Conservation (phyloP, 2,113 vertebrate species). For the Agelaius phoeniceus region DNA sequence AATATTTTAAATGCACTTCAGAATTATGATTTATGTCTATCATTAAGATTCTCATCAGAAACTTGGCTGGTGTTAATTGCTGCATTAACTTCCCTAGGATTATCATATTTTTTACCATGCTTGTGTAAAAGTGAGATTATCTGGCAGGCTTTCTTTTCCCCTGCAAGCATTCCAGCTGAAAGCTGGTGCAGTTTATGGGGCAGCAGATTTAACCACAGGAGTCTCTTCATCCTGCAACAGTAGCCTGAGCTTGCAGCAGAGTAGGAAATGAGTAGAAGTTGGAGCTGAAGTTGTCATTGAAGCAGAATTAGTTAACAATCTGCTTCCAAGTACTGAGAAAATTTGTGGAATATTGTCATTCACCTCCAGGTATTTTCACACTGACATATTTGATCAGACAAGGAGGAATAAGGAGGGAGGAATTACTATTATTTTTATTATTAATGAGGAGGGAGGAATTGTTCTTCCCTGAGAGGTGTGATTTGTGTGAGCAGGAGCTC, state of each 20-base stretch:
- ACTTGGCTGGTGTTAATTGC: neutral
- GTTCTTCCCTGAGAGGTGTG: rapidly evolving
- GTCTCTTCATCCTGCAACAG: neutral
- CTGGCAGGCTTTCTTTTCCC: neutral
- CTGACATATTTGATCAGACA: neutral
- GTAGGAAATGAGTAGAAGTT: neutral
- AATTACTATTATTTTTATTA: neutral
- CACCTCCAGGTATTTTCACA: neutral
- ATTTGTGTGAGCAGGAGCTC: neutral
- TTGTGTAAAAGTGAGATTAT: neutral
- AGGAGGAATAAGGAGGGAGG: neutral
- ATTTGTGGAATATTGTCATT: neutral
- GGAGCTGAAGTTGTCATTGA: neutral
- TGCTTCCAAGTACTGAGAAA: neutral
- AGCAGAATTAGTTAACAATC: neutral
- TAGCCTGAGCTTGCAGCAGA: neutral
- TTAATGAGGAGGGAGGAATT: neutral
- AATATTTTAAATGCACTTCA: neutral
- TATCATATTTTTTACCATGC: neutral
- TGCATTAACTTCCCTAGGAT: neutral
- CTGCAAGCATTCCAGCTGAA: neutral
- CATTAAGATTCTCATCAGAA: neutral
- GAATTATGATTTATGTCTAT: neutral
- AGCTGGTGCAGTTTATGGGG: neutral
- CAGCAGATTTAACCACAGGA: neutral